A percentile compares a stretch with the other conserved stretches of the same genome.
phyloP scores from a whole-genome alignment of 1,140 invertebrate species.

The Drosophila pseudoananassae region DNA sequence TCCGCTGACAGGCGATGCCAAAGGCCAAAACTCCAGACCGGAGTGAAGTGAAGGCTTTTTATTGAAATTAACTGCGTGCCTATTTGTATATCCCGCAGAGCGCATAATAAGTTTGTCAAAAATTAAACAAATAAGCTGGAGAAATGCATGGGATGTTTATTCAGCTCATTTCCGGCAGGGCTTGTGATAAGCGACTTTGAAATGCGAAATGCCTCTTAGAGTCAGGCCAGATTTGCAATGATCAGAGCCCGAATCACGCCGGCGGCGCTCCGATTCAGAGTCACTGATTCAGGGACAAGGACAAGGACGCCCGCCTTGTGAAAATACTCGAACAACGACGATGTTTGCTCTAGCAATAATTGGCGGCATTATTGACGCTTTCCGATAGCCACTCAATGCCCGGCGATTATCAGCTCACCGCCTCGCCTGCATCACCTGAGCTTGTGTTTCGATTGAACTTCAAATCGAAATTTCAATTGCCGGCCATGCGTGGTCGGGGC shows the following conservation, averaged over 20 bases:
- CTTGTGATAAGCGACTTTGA: background rate
- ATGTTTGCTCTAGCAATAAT: constrained; percentile 48
- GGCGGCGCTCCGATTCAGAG: constrained; percentile 33
- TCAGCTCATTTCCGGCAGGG: background rate
- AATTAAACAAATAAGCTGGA: constrained; percentile 29
- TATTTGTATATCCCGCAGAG: constrained; percentile 42
- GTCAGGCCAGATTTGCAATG: constrained; percentile 1
- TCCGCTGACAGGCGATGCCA: constrained; percentile 60
- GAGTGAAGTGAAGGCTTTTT: constrained; percentile 53
- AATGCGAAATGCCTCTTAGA: constrained; percentile 3
- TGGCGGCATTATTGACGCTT: constrained; percentile 71
- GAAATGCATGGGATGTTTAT: background rate
- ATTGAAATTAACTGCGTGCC: constrained; percentile 74
- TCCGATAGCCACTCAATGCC: constrained; percentile 68
- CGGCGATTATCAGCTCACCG: constrained; percentile 39
- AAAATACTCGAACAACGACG: constrained; percentile 58
- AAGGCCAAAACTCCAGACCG: constrained; percentile 52
- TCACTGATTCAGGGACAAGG: constrained; percentile 66
- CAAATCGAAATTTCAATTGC: constrained; percentile 54
- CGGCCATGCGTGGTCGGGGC: constrained; percentile 60
- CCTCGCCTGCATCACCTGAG: constrained; percentile 52
- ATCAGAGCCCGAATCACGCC: constrained; percentile 6
- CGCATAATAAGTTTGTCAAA: constrained; percentile 54
- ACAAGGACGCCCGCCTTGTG: constrained; percentile 75
- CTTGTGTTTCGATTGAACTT: constrained; percentile 34